Percentiles rank a stretch among this genome's conserved stretches.
These are phyloP conservation scores for Nemotelus pantherinus DNA, from an alignment of 2,888 invertebrate genomes.

Conservation along the genomic window DNA sequence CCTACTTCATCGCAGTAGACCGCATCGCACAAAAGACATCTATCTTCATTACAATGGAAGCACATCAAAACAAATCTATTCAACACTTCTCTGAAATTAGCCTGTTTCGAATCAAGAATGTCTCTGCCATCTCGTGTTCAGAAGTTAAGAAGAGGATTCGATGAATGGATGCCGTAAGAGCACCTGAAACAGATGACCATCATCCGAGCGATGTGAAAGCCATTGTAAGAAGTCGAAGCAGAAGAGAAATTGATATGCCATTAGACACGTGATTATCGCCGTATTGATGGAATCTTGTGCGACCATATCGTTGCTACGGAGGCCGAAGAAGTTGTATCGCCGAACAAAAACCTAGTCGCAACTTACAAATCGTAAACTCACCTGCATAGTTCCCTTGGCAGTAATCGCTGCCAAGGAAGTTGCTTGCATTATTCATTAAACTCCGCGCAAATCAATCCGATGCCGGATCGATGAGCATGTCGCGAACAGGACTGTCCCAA, in stretches of 20 bases:
- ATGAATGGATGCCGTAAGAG: slow-evolving; percentile 10
- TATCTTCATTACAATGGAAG: slow-evolving; percentile 34
- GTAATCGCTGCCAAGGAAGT: slow-evolving; percentile 38
- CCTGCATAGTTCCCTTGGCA: slow-evolving; percentile 32
- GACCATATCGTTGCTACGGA: slow-evolving; percentile 6
- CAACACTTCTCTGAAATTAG: slow-evolving; percentile 37
- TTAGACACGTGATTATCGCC: slow-evolving; percentile 41
- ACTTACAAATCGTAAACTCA: slow-evolving; percentile 22
- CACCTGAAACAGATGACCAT: not conserved
- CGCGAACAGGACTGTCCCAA: slow-evolving; percentile 15
- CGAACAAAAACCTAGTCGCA: slow-evolving; percentile 20
- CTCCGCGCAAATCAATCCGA: slow-evolving; percentile 1
- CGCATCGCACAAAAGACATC: slow-evolving; percentile 15
- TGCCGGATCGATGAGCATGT: slow-evolving; percentile 25
- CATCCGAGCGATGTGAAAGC: slow-evolving; percentile 4
- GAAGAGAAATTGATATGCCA: slow-evolving; percentile 33
- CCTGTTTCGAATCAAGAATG: slow-evolving; percentile 6
- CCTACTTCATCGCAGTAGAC: not conserved
- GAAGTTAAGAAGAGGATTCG: not conserved
- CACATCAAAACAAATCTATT: slow-evolving; percentile 41
- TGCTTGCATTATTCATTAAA: slow-evolving; percentile 41
- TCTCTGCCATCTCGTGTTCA: not conserved
- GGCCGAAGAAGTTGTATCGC: not conserved
- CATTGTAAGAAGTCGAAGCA: slow-evolving; percentile 9
- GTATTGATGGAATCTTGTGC: slow-evolving; percentile 31